Conservation (phyloP, 2,888 invertebrate species). For the Ryuthela nishihirai region DNA sequence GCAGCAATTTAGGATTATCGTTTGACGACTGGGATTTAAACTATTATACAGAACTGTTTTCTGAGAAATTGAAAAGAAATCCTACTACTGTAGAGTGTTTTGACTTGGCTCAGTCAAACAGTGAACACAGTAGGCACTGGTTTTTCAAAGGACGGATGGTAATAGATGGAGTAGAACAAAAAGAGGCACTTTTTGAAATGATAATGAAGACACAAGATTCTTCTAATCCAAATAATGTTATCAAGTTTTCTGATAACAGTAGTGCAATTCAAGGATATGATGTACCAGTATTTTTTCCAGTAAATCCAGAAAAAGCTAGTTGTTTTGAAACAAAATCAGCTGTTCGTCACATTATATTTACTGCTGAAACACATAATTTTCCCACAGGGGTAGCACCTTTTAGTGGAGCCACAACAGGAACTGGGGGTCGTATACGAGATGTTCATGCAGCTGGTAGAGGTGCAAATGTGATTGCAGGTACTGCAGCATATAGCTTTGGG, state of each 20-base stretch:
- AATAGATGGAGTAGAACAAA: conserved; percentile 71
- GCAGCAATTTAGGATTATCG: conserved; percentile 74
- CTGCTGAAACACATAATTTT: conserved; percentile 98
- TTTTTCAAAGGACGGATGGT: conserved; percentile 88
- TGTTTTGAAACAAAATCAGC: conserved; percentile 56
- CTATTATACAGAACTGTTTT: conserved; percentile 83
- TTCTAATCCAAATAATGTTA: conserved; percentile 89
- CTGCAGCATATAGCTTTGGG: conserved; percentile 95
- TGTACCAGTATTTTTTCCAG: conserved; percentile 66
- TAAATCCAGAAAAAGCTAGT: conserved; percentile 63
- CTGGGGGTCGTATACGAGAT: conserved; percentile 92
- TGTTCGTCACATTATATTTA: conserved; percentile 87
- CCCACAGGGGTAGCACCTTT: conserved; percentile 95
- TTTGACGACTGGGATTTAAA: conserved; percentile 91
- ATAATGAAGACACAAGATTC: conserved; percentile 81
- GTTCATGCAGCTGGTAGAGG: conserved; percentile 93
- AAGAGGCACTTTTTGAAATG: conserved; percentile 85
- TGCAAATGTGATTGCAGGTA: conserved; percentile 89
- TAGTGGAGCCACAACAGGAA: conserved; percentile 94
- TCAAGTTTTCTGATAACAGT: conserved; percentile 96
- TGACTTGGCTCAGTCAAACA: conserved; percentile 94
- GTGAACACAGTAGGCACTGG: conserved; percentile 98
- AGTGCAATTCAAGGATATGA: conserved; percentile 84
- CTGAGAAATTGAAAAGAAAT: conserved; percentile 74
- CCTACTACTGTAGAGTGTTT: conserved; percentile 97